These are phyloP conservation scores for Sphaerolaimus hirsutus DNA, from an alignment of 2,888 invertebrate genomes.

Conservation along the genomic window DNA sequence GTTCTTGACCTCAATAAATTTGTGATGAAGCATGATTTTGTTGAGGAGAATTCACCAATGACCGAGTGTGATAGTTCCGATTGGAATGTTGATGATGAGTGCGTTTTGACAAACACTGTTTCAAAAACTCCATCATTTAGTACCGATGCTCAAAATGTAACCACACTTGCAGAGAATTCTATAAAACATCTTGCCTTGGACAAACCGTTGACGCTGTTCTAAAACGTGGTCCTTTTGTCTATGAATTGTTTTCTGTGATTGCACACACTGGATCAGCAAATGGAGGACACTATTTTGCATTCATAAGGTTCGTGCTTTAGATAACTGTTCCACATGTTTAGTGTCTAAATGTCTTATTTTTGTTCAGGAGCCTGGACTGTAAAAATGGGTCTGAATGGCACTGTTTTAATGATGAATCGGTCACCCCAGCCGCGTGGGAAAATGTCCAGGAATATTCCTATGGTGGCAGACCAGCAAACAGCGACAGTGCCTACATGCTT, in stretches of 20 bases:
- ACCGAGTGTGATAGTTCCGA: background rate
- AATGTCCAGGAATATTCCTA: slow-evolving; percentile 61
- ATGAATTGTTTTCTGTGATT: slow-evolving; percentile 70
- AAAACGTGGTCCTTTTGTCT: slow-evolving; percentile 42
- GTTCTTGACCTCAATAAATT: slow-evolving; percentile 51
- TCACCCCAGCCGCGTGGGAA: slow-evolving; percentile 37
- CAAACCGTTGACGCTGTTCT: background rate
- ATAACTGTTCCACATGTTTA: background rate
- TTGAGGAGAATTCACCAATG: too few species aligned
- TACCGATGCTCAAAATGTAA: background rate
- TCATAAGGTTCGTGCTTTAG: slow-evolving; percentile 45
- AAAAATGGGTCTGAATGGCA: slow-evolving; percentile 60
- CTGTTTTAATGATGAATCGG: slow-evolving; percentile 65
- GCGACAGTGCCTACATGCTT: slow-evolving; percentile 69
- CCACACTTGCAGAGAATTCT: background rate
- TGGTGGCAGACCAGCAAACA: slow-evolving; percentile 38
- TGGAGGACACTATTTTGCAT: slow-evolving; percentile 72
- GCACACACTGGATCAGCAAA: slow-evolving; percentile 69
- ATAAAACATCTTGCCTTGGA: background rate
- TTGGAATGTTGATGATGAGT: background rate
- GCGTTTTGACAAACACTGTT: background rate
- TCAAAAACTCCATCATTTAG: background rate
- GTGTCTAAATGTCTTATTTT: background rate
- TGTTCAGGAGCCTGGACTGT: slow-evolving; percentile 30
- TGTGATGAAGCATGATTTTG: slow-evolving; percentile 27